Conservation (phyloP, 1,140 invertebrate species). For the Linepithema humile region DNA sequence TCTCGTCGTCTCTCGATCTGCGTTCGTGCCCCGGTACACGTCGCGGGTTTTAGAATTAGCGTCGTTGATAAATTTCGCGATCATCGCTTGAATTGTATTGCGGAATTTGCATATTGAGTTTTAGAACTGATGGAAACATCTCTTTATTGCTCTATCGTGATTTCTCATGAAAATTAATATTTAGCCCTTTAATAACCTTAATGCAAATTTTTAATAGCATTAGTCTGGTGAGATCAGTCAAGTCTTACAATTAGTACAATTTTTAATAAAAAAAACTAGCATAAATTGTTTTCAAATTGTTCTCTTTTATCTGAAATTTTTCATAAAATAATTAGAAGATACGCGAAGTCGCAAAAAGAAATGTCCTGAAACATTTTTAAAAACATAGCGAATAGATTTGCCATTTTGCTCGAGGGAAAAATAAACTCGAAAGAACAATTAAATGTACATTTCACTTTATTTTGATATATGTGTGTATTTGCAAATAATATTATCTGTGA, state of each 20-base stretch:
- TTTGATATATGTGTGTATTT: background rate
- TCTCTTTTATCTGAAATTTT: no score
- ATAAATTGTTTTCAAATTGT: no score
- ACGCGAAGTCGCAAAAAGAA: background rate
- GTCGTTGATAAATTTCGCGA: background rate
- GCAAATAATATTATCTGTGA: background rate
- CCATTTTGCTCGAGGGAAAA: background rate
- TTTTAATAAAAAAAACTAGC: no score
- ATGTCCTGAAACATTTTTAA: background rate
- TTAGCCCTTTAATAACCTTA: no score
- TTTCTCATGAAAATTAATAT: background rate
- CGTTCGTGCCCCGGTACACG: background rate
- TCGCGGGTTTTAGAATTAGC: constrained; percentile 9
- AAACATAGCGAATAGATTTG: background rate
- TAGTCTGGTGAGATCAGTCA: no score
- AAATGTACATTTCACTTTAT: background rate
- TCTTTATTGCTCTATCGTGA: background rate
- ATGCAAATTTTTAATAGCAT: no score
- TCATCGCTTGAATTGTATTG: background rate
- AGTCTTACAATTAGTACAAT: no score
- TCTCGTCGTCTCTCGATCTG: constrained; percentile 39
- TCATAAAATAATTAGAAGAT: no score
- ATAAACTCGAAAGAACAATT: background rate
- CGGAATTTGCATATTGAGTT: background rate
- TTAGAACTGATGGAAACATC: background rate